Conservation (phyloP, 2,113 vertebrate genomes). For the Ctenomys sociabilis region DNA sequence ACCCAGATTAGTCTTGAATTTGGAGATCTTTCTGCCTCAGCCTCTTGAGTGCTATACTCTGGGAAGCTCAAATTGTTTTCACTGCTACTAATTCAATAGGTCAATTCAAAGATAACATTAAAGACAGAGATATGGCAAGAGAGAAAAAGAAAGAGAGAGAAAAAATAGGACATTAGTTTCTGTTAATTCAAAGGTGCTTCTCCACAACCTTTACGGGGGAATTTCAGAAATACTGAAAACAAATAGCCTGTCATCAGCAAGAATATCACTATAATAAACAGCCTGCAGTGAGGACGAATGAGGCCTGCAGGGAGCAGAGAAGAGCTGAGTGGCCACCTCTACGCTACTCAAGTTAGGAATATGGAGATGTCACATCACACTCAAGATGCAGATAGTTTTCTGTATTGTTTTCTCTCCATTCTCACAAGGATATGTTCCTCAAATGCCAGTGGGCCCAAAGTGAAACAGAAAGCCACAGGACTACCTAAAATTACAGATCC, state of each 20-base stretch:
- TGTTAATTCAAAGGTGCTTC: neutral
- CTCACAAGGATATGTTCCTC: constrained; percentile 38
- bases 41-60: neutral
- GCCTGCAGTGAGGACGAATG: constrained; percentile 57
- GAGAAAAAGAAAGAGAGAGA: neutral
- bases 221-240: constrained; percentile 41
- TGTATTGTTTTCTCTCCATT: neutral
- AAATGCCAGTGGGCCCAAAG: neutral
- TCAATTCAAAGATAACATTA: neutral
- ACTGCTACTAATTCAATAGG: neutral
- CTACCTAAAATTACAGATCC: constrained; percentile 43
- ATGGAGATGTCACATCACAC: constrained; percentile 54
- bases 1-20: neutral
- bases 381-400: constrained; percentile 47
- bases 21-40: neutral
- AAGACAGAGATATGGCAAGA: neutral
- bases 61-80: neutral
- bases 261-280: constrained; percentile 28
- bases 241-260: constrained; percentile 15
- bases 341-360: constrained; percentile 12
- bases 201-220: neutral
- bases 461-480: neutral
- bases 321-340: constrained; percentile 67
- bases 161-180: neutral
- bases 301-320: constrained; percentile 61